Evolutionary conservation across 2,113 vertebrate species (phyloP), one percentile per base, ranked within the genome.

Genomic region (Hymenochirus boettgeri): DNA sequence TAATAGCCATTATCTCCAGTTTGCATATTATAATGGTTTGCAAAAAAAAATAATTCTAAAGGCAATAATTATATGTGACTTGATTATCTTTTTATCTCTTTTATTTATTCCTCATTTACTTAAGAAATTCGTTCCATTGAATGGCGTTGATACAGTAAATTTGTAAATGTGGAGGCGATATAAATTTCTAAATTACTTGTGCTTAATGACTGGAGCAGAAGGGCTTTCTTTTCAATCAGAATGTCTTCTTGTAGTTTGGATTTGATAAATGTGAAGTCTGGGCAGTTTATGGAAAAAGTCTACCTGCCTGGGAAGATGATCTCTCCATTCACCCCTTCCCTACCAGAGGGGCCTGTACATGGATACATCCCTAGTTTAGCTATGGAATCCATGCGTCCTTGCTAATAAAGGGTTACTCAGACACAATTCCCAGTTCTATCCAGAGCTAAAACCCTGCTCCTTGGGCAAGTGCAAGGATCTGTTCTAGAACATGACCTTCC

Each of bases 81-180:
- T 76, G 82, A 87, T 91, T 90, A 85, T 83, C 84, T 80, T 82
- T 83, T 79, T 85, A 79, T 85, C 80, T 87, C 84, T 91, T 91
- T 90, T 93, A 90, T 92, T 93, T 91, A 89, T 90, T 86, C 86
- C 86, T 88, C 89, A 93, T 92, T n/a, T 93, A 89, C 89, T 89
- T 87, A 92, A 89, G 85, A 89, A 88, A 90, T 89, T 89, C 82
- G 87, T 88, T 90, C 89, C 91, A 90, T 92, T 93, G 91, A 87
- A 85, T 92, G 90, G 88, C 83, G 69, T 82, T 86, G 83, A 88
- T 89, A 88, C 88, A 89, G 86, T 87, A 88, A 85, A 90, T 90
- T 89, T 87, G 86, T 86, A 90, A 89, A 88, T 87, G 87, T 86
- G 85, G 80, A 88, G 82, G 86, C 86, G 79, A 88, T 89, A 87